These are phyloP conservation scores for Hedychridium roseum DNA, from an alignment of 2,888 invertebrate genomes.

Conservation along the genomic window DNA sequence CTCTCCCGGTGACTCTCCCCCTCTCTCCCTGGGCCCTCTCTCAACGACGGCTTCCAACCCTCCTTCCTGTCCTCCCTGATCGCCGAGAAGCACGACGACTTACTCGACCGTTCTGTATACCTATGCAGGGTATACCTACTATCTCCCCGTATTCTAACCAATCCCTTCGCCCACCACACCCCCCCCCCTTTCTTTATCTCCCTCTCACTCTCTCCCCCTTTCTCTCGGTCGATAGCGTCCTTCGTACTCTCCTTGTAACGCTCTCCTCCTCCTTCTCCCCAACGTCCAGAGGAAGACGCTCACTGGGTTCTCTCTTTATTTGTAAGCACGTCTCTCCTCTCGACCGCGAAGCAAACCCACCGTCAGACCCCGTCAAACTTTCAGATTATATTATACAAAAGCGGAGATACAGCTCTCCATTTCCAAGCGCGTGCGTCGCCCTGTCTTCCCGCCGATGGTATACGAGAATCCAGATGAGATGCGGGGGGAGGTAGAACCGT, in stretches of 20 bases:
- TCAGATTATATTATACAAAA: slow-evolving; percentile 58
- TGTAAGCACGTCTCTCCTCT: slow-evolving; percentile 22
- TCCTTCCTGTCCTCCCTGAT: slow-evolving; percentile 13
- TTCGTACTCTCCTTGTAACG: slow-evolving; percentile 1
- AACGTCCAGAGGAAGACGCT: no score
- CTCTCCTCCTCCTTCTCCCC: no score
- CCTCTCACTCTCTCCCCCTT: slow-evolving; percentile 29
- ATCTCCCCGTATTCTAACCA: slow-evolving; percentile 48
- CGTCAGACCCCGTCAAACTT: slow-evolving; percentile 53
- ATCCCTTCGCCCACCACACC: slow-evolving; percentile 40
- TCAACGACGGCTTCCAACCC: background rate
- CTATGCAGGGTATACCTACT: slow-evolving; percentile 34
- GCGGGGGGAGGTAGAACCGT: no score
- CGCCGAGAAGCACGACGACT: no score
- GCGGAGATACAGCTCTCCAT: slow-evolving; percentile 47
- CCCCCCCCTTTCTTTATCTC: slow-evolving; percentile 37
- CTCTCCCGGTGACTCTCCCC: slow-evolving; percentile 30
- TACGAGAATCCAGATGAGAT: no score
- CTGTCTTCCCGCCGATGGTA: slow-evolving; percentile 8
- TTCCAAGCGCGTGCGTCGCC: slow-evolving; percentile 22
- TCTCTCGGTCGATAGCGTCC: slow-evolving; percentile 7
- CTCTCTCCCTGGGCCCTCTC: slow-evolving; percentile 5
- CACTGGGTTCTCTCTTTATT: no score
- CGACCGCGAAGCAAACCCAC: slow-evolving; percentile 23
- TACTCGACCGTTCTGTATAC: no score